Evolutionary conservation across 2,888 invertebrate species (phyloP).

Genomic region (Rosalia funebris): DNA sequence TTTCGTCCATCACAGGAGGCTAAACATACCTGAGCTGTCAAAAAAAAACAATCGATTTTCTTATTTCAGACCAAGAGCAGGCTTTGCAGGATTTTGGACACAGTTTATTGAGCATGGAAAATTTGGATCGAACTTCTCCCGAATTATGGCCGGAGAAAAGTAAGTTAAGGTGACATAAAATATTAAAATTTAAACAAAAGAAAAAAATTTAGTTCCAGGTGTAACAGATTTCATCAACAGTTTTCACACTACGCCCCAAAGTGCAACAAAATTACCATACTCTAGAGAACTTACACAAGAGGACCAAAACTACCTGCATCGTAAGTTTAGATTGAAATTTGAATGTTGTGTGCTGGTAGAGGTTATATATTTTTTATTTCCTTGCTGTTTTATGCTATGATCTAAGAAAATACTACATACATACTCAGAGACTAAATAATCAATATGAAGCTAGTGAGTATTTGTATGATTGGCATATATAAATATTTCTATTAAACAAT

Average conservation of each 20-base stretch:
- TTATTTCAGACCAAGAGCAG: constrained; percentile 46
- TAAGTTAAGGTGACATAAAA: constrained; percentile 62
- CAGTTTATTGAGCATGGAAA: constrained; percentile 87
- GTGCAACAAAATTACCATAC: constrained; percentile 73
- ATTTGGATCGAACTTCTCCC: constrained; percentile 92
- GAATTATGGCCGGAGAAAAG: constrained; percentile 97
- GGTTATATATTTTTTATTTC: background rate
- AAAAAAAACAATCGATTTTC: constrained; percentile 34
- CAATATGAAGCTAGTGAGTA: too few species aligned
- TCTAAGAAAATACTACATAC: too few species aligned
- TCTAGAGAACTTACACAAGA: constrained; percentile 75
- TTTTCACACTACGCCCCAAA: constrained; percentile 66
- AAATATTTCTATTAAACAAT: too few species aligned
- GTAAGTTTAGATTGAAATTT: constrained; percentile 67
- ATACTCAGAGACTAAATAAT: too few species aligned
- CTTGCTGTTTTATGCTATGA: too few species aligned
- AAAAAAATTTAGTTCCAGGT: constrained; percentile 78
- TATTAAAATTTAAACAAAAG: background rate
- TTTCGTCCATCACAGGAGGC: constrained; percentile 13
- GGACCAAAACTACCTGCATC: constrained; percentile 80
- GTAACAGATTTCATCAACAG: constrained; percentile 84
- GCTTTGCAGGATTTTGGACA: constrained; percentile 68
- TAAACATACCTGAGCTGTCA: constrained; percentile 40
- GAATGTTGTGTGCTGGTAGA: background rate
- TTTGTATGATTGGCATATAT: too few species aligned